Base-by-base conservation (phyloP, 2,113 vertebrate genomes). In the Scophthalmus maximus region DNA sequence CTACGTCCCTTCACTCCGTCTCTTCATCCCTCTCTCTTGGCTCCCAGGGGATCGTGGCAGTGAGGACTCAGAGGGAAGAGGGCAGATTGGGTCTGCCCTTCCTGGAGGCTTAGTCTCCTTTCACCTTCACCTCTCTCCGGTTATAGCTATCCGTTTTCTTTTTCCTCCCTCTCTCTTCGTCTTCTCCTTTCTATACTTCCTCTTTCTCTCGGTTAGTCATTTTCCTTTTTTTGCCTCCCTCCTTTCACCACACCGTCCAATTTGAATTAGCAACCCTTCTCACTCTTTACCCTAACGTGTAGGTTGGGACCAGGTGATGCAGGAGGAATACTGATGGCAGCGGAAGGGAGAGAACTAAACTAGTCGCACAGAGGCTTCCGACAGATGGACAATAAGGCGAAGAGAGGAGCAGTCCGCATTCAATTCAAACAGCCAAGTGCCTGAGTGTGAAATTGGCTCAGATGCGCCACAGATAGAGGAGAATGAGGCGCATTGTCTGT, bases 401-500 rank as follows among this genome's bases (percentile, higher is more conserved):
- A 68, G 8, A 51, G 67, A 76, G 42, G 42, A 75, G 53, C 26
- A 51, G 81, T 49, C 52, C 12, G 49, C 77, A 60, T 77, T 89
- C 56, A 63, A 86, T 85, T 88, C 71, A 63, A 80, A 83, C 71
- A 68, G 67, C 36, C 51, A 55, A 78, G 53, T 74, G 40, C 46
- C 38, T 67, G 55, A 56, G 76, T 79, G 75, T 83, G 80, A 89
- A 88, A 88, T 83, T 87, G 66, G 60, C 61, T 88, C 72, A 73
- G 83, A 90, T 81, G 38, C 40, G 70, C 40, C 14, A 30, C 58
- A 76, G 67, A 87, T 73, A 63, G 36, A 62, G 12, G 25, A 63
- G 56, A 78, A 62, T 59, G 49, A 65, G 4, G 8, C 15, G 3
- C 23, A 51, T 68, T 67, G 20, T 76, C 32, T 61, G 15, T 44